Conservation (phyloP, 2,888 invertebrate species). For the Metacarcinus magister region DNA sequence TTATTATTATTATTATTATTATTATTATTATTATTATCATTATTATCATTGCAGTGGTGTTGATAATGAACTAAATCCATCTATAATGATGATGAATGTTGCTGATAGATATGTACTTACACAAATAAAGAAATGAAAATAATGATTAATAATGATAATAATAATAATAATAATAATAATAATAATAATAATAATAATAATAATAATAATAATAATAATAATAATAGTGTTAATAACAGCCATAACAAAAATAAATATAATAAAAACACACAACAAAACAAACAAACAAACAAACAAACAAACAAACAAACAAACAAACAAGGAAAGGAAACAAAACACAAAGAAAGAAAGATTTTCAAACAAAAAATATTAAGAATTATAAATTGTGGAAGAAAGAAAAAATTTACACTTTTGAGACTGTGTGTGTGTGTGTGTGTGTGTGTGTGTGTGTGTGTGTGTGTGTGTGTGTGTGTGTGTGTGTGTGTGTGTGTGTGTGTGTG, state of each 20-base stretch:
- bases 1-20: background rate
- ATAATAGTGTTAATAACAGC: slow-evolving; percentile 30
- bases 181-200: background rate
- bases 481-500: too few species aligned
- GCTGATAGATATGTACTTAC: background rate
- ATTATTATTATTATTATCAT: too few species aligned
- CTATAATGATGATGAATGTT: too few species aligned
- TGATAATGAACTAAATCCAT: too few species aligned
- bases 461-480: too few species aligned
- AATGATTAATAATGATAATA: too few species aligned
- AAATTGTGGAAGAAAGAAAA: too few species aligned
- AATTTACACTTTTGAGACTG: too few species aligned
- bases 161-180: background rate
- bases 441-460: too few species aligned
- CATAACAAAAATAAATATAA: slow-evolving; percentile 39
- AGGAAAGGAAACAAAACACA: background rate
- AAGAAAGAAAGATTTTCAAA: background rate
- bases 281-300: background rate
- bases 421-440: too few species aligned
- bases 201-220: slow-evolving; percentile 3
- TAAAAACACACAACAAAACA: background rate
- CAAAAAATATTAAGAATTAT: background rate
- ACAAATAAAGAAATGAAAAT: background rate
- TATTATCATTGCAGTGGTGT: too few species aligned
- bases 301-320: background rate